A percentile compares a stretch with the other conserved stretches of the same genome.
Conservation (phyloP, 1,140 invertebrate species). For the Panonychus citri region DNA sequence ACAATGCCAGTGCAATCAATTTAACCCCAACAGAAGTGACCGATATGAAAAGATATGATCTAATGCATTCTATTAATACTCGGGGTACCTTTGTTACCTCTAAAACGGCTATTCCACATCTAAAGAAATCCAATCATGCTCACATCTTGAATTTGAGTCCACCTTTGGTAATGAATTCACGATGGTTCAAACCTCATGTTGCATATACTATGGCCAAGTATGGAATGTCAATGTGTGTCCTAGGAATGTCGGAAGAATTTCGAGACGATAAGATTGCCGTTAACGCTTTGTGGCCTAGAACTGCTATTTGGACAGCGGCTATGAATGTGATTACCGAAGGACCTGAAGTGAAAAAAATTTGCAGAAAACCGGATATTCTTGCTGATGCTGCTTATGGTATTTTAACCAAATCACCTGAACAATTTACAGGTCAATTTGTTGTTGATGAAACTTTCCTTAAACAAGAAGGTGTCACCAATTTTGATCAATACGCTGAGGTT, state of each 20-base stretch:
- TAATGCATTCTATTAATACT: constrained; percentile 78
- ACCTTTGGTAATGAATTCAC: constrained; percentile 62
- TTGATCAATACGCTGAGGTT: constrained; percentile 61
- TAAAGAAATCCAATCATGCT: constrained; percentile 67
- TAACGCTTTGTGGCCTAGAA: constrained; percentile 90
- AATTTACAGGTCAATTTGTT: constrained; percentile 66
- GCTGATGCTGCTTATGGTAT: constrained; percentile 84
- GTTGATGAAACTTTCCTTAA: constrained; percentile 78
- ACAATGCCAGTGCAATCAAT: constrained; percentile 91
- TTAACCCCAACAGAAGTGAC: constrained; percentile 50
- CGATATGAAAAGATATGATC: constrained; percentile 83
- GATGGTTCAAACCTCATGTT: constrained; percentile 80
- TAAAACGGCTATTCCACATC: constrained; percentile 67
- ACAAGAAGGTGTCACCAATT: constrained; percentile 52
- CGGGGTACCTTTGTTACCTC: constrained; percentile 81
- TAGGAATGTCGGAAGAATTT: constrained; percentile 88
- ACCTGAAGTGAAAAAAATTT: constrained; percentile 28
- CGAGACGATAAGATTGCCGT: constrained; percentile 58
- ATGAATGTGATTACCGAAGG: constrained; percentile 67
- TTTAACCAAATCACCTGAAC: constrained; percentile 47
- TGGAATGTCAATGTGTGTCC: constrained; percentile 95
- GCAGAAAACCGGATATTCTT: constrained; percentile 73
- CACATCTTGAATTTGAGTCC: constrained; percentile 92
- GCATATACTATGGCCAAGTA: constrained; percentile 98
- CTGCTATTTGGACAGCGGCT: constrained; percentile 82